A percentile compares a stretch with the other conserved stretches of the same genome.
These are phyloP conservation scores for Porites lobata DNA, from an alignment of 92 coral and sea anemone species.

Conservation along the genomic window DNA sequence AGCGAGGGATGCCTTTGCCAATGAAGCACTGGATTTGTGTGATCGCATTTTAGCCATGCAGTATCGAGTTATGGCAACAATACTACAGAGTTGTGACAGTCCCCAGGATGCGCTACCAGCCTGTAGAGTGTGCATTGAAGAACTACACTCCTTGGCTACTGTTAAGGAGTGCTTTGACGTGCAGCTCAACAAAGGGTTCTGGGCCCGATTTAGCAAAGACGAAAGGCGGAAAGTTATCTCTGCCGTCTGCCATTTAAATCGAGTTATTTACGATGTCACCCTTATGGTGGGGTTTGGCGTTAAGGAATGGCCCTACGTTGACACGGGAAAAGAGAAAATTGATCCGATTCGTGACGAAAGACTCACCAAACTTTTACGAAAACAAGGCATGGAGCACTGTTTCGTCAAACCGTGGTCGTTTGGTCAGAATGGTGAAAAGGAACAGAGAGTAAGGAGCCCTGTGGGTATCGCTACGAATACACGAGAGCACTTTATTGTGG, in stretches of 20 bases:
- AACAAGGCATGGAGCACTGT: conserved; percentile 7
- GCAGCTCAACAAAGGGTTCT: not conserved
- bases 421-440: not conserved
- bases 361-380: not conserved
- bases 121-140: conserved; percentile 19
- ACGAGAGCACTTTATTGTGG: not conserved
- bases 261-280: not conserved
- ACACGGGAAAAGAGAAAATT: not conserved
- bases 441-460: not conserved
- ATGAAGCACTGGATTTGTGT: conserved; percentile 23
- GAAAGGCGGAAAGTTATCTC: not conserved
- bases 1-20: conserved; percentile 36
- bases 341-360: not conserved
- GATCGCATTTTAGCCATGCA: conserved; percentile 43
- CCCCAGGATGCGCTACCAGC: not conserved
- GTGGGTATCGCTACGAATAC: not conserved
- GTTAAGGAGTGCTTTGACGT: not conserved
- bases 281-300: not conserved
- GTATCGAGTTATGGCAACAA: conserved; percentile 21
- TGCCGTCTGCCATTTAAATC: not conserved
- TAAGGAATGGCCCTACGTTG: not conserved
- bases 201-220: not conserved
- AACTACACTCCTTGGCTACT: not conserved
- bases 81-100: not conserved
- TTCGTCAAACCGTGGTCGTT: not conserved